A percentile compares a stretch with the other conserved stretches of the same genome.
These are phyloP conservation scores for Sweltsa coloradensis DNA, from an alignment of 1,140 invertebrate genomes.

Conservation along the genomic window DNA sequence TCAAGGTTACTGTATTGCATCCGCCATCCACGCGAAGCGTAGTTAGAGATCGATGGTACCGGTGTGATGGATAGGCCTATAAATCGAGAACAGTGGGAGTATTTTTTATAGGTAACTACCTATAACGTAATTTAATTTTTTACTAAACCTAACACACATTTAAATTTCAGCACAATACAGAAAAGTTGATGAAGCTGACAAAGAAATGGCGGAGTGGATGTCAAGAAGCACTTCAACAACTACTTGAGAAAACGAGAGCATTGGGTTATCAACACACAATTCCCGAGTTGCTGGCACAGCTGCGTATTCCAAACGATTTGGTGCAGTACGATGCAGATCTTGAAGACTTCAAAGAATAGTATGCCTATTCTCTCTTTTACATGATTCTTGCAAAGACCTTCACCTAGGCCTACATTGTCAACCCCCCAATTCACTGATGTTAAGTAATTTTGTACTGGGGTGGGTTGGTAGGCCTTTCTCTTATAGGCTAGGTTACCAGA, in stretches of 20 bases:
- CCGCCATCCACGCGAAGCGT: no score
- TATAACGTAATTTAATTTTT: neutral
- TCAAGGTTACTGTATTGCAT: no score
- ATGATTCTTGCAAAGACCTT: neutral
- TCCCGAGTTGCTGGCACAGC: neutral
- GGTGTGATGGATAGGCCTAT: no score
- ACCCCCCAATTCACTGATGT: neutral
- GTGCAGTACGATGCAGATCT: neutral
- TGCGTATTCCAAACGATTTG: neutral
- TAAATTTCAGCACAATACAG: neutral
- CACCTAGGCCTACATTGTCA: neutral
- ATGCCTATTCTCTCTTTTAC: neutral
- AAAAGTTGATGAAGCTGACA: neutral
- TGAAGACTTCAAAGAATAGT: neutral
- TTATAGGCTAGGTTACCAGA: slow-evolving; percentile 3
- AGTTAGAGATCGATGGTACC: no score
- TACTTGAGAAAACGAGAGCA: neutral
- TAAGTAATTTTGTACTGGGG: slow-evolving; percentile 5
- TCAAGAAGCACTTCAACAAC: neutral
- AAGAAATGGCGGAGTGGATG: neutral
- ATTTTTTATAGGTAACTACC: neutral
- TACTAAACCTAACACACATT: neutral
- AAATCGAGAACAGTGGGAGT: no score
- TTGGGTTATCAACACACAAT: neutral
- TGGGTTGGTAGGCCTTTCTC: neutral